phyloP scores from a whole-genome alignment of 2,113 vertebrate species.

The Columbina picui region DNA sequence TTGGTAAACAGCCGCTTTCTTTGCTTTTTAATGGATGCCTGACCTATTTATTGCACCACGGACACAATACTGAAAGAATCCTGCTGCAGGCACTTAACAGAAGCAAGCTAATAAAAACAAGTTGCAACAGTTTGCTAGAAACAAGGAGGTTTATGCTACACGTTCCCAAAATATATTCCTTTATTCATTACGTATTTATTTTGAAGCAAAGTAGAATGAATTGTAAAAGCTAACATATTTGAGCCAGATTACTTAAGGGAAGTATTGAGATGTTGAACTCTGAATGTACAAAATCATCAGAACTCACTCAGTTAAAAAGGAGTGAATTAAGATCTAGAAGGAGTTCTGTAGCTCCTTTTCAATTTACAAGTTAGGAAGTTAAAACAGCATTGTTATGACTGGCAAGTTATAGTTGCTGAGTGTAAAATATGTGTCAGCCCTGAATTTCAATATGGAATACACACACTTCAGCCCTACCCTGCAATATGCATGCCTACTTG shows the following conservation, averaged over 20 bases:
- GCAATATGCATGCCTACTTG: background rate
- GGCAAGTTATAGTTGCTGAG: background rate
- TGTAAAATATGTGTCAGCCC: background rate
- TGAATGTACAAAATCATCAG: background rate
- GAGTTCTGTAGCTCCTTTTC: background rate
- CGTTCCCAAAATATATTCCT: background rate
- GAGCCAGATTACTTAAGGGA: background rate
- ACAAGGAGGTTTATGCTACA: slow-evolving; percentile 12
- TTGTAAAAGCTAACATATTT: background rate
- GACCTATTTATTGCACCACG: slow-evolving; percentile 72
- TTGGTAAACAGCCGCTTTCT: slow-evolving; percentile 71
- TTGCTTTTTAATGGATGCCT: slow-evolving; percentile 70
- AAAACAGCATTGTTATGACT: background rate
- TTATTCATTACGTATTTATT: background rate
- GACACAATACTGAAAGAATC: slow-evolving; percentile 65
- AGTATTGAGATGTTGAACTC: background rate
- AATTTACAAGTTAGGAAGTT: background rate
- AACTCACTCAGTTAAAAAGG: background rate
- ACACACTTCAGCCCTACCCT: background rate
- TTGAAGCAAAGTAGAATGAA: background rate
- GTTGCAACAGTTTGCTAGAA: slow-evolving; percentile 12
- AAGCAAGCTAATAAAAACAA: slow-evolving; percentile 57
- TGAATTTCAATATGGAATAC: background rate
- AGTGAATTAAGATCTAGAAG: background rate
- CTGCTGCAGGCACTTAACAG: slow-evolving; percentile 66